Evolutionary conservation across 1,140 invertebrate genomes (phyloP).

Genomic region (Drosophila santomea): DNA sequence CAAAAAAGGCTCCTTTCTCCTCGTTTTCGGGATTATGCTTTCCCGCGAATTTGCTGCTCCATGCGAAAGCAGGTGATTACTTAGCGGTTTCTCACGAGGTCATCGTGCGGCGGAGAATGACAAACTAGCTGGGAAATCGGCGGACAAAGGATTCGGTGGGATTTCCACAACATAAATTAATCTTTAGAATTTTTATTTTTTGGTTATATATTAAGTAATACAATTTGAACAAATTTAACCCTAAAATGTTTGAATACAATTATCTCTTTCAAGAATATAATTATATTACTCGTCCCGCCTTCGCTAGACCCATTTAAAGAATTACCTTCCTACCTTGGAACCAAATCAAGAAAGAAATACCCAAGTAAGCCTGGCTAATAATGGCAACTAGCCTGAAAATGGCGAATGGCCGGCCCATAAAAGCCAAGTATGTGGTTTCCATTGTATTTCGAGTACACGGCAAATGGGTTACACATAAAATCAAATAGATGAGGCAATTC

Average conservation of each 20-base stretch:
- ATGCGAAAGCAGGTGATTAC: constrained; percentile 53
- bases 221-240: too few relatives aligned
- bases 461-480: constrained; percentile 58
- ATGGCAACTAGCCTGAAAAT: constrained; percentile 41
- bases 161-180: too few relatives aligned
- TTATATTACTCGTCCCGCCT: neutral
- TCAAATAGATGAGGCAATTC: constrained; percentile 65
- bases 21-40: neutral
- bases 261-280: too few relatives aligned
- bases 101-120: constrained; percentile 45
- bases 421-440: constrained; percentile 32
- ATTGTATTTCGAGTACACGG: constrained; percentile 38
- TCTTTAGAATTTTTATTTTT: neutral
- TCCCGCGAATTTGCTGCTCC: neutral
- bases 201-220: neutral
- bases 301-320: neutral
- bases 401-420: constrained; percentile 45
- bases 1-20: constrained; percentile 2
- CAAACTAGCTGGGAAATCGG: constrained; percentile 28
- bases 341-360: constrained; percentile 12
- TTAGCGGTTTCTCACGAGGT: constrained; percentile 52
- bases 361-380: constrained; percentile 21
- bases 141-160: neutral
- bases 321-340: constrained; percentile 16
- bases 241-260: too few relatives aligned